phyloP scores from a whole-genome alignment of 2,888 invertebrate species.

The Panorpa germanica region DNA sequence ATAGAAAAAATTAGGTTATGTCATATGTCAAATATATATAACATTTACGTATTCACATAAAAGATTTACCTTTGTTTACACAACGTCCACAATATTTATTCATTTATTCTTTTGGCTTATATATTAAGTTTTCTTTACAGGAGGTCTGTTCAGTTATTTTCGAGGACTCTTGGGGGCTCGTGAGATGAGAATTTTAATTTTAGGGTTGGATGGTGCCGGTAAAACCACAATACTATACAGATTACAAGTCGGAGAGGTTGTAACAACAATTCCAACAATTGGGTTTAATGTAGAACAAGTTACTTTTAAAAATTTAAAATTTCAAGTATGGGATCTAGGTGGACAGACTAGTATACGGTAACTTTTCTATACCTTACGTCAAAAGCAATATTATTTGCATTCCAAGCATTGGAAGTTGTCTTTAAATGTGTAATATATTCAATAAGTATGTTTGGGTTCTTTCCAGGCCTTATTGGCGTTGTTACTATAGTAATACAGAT shows the following conservation, averaged over 20 bases:
- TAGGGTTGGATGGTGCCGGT: slow-evolving; percentile 96
- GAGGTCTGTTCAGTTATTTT: slow-evolving; percentile 93
- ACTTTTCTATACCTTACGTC: slow-evolving; percentile 12
- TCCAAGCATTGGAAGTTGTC: slow-evolving; percentile 1
- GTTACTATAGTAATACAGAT: slow-evolving; percentile 99
- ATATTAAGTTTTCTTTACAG: slow-evolving; percentile 35
- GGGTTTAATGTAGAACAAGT: slow-evolving; percentile 99
- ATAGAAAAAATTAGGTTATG: no score
- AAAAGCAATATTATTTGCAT: slow-evolving; percentile 3
- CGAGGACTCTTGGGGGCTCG: slow-evolving; percentile 86
- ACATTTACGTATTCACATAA: no score
- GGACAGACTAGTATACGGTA: slow-evolving; percentile 98
- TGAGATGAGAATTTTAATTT: slow-evolving; percentile 94
- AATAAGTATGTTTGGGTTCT: slow-evolving; percentile 10
- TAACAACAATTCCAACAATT: slow-evolving; percentile 96
- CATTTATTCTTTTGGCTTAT: no score
- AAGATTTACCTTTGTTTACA: no score
- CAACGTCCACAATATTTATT: no score
- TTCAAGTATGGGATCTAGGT: slow-evolving; percentile 98
- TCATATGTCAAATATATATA: no score
- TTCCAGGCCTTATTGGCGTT: slow-evolving; percentile 96
- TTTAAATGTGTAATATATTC: slow-evolving; percentile 5
- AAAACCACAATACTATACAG: slow-evolving; percentile 98
- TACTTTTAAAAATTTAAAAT: slow-evolving; percentile 96
- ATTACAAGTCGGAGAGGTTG: slow-evolving; percentile 96